Percentiles rank a stretch among this genome's conserved stretches.
These are phyloP conservation scores for Heterohyrax brucei DNA, from an alignment of 2,797 vertebrate species.

Conservation along the genomic window DNA sequence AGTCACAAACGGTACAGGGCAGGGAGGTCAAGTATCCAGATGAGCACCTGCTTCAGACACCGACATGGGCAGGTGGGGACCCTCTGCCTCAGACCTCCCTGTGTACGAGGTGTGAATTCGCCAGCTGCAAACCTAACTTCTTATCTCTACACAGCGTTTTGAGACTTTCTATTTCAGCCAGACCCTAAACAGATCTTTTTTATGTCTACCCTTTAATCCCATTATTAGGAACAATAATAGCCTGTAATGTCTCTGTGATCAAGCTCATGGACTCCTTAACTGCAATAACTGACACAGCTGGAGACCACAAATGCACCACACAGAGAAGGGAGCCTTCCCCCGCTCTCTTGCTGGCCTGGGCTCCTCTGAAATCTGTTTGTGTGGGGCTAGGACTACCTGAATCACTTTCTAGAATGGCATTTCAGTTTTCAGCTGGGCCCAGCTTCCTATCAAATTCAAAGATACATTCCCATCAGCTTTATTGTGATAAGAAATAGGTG, in stretches of 20 bases:
- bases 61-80: no score
- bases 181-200: not conserved
- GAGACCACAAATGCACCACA: not conserved
- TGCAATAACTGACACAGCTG: not conserved
- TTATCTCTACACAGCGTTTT: not conserved
- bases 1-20: no score
- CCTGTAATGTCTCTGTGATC: not conserved
- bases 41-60: no score
- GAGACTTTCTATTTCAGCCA: not conserved
- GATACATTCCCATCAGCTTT: not conserved
- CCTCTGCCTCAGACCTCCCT: not conserved
- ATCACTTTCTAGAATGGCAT: not conserved
- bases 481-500: not conserved
- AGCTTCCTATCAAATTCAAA: not conserved
- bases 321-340: not conserved
- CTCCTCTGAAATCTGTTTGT: not conserved
- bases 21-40: no score
- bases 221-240: no score
- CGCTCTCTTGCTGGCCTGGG: not conserved
- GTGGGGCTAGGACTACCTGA: not conserved
- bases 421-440: not conserved
- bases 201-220: not conserved
- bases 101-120: no score
- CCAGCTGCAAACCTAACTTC: no score
- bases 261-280: no score